Conservation (phyloP, 2,113 vertebrate species). For the human region GRCh38 chr2:190661001-190661500, state of each 20-base stretch:
- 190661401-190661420: background rate
- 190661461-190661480: background rate
- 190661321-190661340: background rate
- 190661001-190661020: too few relatives aligned
- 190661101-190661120: too few relatives aligned
- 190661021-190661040: too few relatives aligned
- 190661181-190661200: too few relatives aligned
- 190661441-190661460: background rate
- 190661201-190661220: too few relatives aligned
- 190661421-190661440: background rate
- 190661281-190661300: background rate
- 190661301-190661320: background rate
- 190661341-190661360: background rate
- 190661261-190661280: background rate
- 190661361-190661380: background rate
- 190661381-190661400: background rate
- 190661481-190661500: slow-evolving; percentile 17
- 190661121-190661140: too few relatives aligned
- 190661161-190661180: too few relatives aligned
- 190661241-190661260: slow-evolving; percentile 14
- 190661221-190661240: background rate
- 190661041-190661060: too few relatives aligned
- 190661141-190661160: too few relatives aligned
- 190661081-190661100: too few relatives aligned
- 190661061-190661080: too few relatives aligned